Conservation (phyloP, 2,888 invertebrate species). For the Nomada fabriciana region DNA sequence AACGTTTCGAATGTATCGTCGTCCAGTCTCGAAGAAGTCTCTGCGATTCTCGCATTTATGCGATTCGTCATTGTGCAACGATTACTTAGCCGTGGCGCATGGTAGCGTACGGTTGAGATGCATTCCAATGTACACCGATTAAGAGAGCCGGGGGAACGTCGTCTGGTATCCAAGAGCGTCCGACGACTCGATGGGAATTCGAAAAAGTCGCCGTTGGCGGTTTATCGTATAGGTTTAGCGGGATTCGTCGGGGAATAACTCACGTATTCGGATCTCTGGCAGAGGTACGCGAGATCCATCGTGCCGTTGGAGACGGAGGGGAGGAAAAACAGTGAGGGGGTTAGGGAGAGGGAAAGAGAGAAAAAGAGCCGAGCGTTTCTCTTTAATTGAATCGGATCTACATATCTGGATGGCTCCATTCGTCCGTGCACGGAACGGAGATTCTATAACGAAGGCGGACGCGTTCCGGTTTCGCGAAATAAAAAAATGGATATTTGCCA, state of each 20-base stretch:
- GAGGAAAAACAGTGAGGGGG: not conserved
- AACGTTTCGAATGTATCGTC: not conserved
- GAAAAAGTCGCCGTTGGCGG: constrained; percentile 60
- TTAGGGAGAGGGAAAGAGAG: not conserved
- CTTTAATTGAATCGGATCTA: constrained; percentile 64
- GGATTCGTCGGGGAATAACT: constrained; percentile 63
- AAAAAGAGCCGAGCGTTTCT: constrained; percentile 30
- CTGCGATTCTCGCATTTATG: constrained; percentile 37
- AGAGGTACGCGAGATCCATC: constrained; percentile 31
- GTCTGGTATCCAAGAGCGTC: constrained; percentile 60
- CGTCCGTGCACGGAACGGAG: constrained; percentile 35
- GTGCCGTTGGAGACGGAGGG: not conserved
- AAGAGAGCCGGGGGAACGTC: constrained; percentile 60
- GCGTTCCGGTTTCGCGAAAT: constrained; percentile 17
- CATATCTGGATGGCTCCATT: constrained; percentile 58
- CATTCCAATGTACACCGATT: constrained; percentile 68
- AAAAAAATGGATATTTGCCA: constrained; percentile 55
- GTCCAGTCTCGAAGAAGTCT: not conserved
- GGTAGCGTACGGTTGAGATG: constrained; percentile 26
- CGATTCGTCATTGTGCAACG: constrained; percentile 63
- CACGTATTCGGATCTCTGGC: constrained; percentile 56
- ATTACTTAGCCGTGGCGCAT: constrained; percentile 36
- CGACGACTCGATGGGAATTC: constrained; percentile 59
- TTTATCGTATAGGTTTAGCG: constrained; percentile 61
- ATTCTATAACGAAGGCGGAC: constrained; percentile 50